Base-by-base conservation (phyloP, 35 echinoderm and acorn worm species). In the Strongylocentrotus purpuratus region DNA sequence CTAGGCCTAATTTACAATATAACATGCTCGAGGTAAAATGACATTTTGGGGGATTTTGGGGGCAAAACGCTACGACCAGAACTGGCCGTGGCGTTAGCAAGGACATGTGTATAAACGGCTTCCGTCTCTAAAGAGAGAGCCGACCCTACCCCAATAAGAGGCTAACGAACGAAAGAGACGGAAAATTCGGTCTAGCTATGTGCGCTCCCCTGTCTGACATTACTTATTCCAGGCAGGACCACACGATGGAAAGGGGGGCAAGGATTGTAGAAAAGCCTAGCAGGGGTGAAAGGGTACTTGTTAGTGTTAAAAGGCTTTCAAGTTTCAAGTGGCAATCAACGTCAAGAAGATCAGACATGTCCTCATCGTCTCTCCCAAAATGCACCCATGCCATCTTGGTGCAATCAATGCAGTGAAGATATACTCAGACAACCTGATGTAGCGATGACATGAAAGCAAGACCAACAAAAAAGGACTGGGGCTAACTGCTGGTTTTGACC, bases 401-500 rank as follows among this genome's bases (percentile, higher is more conserved):
- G 86, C 13, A 32, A 35, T 10, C 31, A 31, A 41, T 87, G 9
- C 9, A 46, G 15, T 89, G 32, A 7, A 46, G 4, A 46, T 31
- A 78, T 59, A 12, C 35, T 10, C 87, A 41, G 45, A 41, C 32
- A 33, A 41, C 14, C n/a, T 28, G 9, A 35, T 28, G 25, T 87
- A 41, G 87, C 20, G 65, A 78, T 78, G 65, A 89, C 11, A 9
- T 25, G 87, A 33, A 32, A 41, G 7, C 31, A 89, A 87, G 18
- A 20, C 20, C 20, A 7, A 32, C n/a, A 87, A 48, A 93, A 31
- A 32, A 93, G 48, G 91, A 46, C 91, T 48, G 91, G 91, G 91
- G 48, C 91, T 31, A 12, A 14, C 32, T 50, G 48, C 91, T 28
- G 91, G n/a, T 50, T 93, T 93, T 58, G 48, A 93, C 91, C 91